Conservation (phyloP, 1,140 invertebrate genomes). For the Bombus pascuorum region DNA sequence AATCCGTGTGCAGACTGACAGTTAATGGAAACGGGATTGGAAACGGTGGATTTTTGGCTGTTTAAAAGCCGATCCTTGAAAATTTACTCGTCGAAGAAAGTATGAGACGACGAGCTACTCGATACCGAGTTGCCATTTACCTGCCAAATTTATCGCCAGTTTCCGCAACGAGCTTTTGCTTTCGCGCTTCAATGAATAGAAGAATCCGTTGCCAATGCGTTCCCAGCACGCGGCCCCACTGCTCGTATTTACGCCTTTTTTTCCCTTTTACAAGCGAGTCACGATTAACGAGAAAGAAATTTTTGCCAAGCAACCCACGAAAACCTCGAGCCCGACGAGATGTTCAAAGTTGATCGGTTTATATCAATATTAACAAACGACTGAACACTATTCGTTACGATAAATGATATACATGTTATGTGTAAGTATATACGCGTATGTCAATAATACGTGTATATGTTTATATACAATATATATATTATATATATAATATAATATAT, state of each 20-base stretch:
- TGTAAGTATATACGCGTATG: not conserved
- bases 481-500: slow-evolving; percentile 24
- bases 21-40: too few relatives aligned
- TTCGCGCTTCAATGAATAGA: not conserved
- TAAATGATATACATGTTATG: slow-evolving; percentile 15
- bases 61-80: not conserved
- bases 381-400: slow-evolving; percentile 56
- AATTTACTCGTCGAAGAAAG: not conserved
- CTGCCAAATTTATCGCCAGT: slow-evolving; percentile 2
- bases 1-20: too few relatives aligned
- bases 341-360: slow-evolving; percentile 12
- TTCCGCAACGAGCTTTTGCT: not conserved
- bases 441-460: not conserved
- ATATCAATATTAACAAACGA: slow-evolving; percentile 40
- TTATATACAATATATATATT: slow-evolving; percentile 28
- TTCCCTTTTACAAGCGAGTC: not conserved
- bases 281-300: not conserved
- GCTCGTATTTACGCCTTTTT: not conserved
- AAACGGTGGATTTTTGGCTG: too few relatives aligned
- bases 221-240: not conserved
- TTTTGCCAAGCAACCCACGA: slow-evolving; percentile 1
- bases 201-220: not conserved
- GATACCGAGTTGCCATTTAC: not conserved
- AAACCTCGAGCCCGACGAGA: slow-evolving; percentile 45
- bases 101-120: not conserved